Evolutionary conservation across 2,113 vertebrate species (phyloP), one percentile per base, ranked within the genome.

Genomic region (Eurypyga helias): DNA sequence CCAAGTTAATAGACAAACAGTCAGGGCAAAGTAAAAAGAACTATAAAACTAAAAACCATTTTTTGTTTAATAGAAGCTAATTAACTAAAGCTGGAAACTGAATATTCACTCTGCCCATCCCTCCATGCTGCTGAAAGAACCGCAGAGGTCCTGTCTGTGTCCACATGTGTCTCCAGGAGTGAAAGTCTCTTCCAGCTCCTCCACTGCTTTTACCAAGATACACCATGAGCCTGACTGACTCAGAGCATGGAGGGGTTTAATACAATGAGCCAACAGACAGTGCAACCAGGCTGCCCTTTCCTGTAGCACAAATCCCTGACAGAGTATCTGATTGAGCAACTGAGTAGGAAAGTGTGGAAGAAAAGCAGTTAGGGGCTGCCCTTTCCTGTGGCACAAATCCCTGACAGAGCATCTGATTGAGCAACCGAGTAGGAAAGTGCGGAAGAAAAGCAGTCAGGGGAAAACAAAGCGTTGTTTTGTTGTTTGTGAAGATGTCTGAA

Each of bases 241-340:
- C 60, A 26, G 48, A 83, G 26, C 11, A 26, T 3, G 18, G n/a
- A 49, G 19, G 41, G 9, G 4, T 70, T 70, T 58, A 23, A 45
- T 24, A 67, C 0, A 0, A 67, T 1, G 2, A 55, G 33, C 33
- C 1, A 4, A 34, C 13, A 83, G 76, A 54, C 69, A 43, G 26
- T 17, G 34, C 19, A 36, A 9, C 46, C 17, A 6, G 26, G 13
- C 21, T 72, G 26, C 12, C 4, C 28, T 33, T 65, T 70, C 18
- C 65, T 17, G 60, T 24, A 41, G 31, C 17, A 52, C 16, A 48
- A 43, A 78, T 52, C 51, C 45, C 46, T 54, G 24, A 6, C 26
- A 34, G 26, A 25, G 14, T 31, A 61, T 75, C 45, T 8, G 38
- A 24, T 2, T 41, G 65, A 82, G 29, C 46, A 71, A 6, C 3